Percentiles rank a stretch among this genome's conserved stretches.
phyloP scores from a whole-genome alignment of 2,888 invertebrate species.

The Leucoptera coffeella region DNA sequence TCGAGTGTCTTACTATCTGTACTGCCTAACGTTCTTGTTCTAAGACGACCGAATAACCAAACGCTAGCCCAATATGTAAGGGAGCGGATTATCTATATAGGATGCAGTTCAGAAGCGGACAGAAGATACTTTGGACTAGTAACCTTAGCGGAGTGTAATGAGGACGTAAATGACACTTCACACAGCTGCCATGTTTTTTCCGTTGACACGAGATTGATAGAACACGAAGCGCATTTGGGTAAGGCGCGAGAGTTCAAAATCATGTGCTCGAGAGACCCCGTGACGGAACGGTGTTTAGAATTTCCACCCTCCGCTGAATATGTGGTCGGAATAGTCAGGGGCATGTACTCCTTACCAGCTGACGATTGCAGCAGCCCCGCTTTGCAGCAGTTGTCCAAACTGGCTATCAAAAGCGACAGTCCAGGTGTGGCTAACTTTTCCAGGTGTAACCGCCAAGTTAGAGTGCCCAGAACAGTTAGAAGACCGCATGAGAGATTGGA shows the following conservation, averaged over 20 bases:
- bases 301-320: conserved; percentile 84
- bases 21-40: conserved; percentile 69
- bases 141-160: conserved; percentile 66
- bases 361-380: conserved; percentile 34
- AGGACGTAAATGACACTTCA: conserved; percentile 45
- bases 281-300: conserved; percentile 76
- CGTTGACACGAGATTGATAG: conserved; percentile 79
- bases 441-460: conserved; percentile 22
- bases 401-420: conserved; percentile 36
- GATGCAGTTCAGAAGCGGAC: conserved; percentile 86
- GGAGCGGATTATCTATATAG: conserved; percentile 81
- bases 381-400: conserved; percentile 33
- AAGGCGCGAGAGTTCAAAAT: conserved; percentile 81
- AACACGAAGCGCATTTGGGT: conserved; percentile 73
- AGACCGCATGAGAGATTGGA: conserved; percentile 25
- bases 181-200: conserved; percentile 95
- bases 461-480: conserved; percentile 22
- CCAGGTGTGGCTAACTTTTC: conserved; percentile 34
- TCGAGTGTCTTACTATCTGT: conserved; percentile 82
- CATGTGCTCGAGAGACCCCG: conserved; percentile 73
- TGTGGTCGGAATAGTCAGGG: conserved; percentile 64
- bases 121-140: conserved; percentile 89
- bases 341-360: conserved; percentile 61
- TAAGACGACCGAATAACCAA: conserved; percentile 72
- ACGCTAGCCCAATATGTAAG: conserved; percentile 83